Percentiles rank a stretch among this genome's conserved stretches.
Conservation (phyloP, 2,888 invertebrate genomes). For the Pollenia griseotomentosa region DNA sequence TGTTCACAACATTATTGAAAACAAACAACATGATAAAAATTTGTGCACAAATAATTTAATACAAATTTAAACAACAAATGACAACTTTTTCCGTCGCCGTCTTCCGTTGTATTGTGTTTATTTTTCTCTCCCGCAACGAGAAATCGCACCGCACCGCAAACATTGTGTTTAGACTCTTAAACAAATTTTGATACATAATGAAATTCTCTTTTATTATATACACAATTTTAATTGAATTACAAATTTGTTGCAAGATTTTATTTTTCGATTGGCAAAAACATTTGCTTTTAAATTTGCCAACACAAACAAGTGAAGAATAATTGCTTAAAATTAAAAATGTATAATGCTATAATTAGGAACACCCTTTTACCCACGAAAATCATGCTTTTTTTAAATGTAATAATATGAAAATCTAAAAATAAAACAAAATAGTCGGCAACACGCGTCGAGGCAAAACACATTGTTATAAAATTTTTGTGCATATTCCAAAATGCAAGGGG, state of each 20-base stretch:
- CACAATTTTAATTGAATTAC: conserved; percentile 1
- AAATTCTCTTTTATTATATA: not conserved
- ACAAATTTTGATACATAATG: not conserved
- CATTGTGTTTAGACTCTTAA: too few relatives aligned
- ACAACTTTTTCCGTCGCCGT: too few relatives aligned
- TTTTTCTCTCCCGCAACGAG: too few relatives aligned
- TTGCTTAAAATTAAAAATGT: conserved; percentile 7
- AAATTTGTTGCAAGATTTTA: conserved; percentile 10
- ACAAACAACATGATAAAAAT: too few relatives aligned
- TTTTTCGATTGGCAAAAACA: conserved; percentile 14
- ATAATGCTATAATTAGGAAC: conserved; percentile 35
- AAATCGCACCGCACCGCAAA: too few relatives aligned
- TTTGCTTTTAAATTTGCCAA: not conserved
- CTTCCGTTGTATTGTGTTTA: too few relatives aligned
- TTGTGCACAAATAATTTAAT: too few relatives aligned
- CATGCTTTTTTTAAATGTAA: not conserved
- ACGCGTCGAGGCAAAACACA: not conserved
- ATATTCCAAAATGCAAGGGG: too few relatives aligned
- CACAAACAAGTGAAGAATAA: not conserved
- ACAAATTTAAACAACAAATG: too few relatives aligned
- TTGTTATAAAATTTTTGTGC: too few relatives aligned
- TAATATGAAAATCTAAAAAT: conserved; percentile 16
- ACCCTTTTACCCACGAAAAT: conserved; percentile 14
- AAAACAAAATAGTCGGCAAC: not conserved
- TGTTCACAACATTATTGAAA: too few relatives aligned